Evolutionary conservation across 2,888 invertebrate genomes (phyloP).

Genomic region (Limenitis camilla): DNA sequence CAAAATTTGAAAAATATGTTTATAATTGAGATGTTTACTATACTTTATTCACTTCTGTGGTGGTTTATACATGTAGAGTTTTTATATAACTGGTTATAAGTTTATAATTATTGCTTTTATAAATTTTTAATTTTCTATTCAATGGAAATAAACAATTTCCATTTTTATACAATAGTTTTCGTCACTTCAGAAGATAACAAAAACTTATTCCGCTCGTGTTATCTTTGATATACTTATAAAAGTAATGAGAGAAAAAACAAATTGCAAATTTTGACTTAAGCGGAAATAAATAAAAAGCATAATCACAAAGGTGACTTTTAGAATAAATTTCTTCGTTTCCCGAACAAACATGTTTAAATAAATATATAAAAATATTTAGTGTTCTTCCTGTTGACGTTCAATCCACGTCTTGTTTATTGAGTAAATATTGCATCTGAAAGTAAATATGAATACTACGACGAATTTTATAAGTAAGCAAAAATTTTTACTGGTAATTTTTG

Average conservation of each 20-base stretch:
- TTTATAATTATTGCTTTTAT: too few relatives aligned
- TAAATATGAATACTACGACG: conserved; percentile 1
- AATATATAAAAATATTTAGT: conserved; percentile 22
- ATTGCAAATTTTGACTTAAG: conserved; percentile 4
- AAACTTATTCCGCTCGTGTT: not conserved
- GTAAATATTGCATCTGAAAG: not conserved
- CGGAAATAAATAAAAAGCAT: too few relatives aligned
- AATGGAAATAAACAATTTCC: too few relatives aligned
- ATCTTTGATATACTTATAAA: not conserved
- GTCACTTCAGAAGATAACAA: not conserved
- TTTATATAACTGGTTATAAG: too few relatives aligned
- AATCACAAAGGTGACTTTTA: too few relatives aligned
- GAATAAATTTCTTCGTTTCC: not conserved
- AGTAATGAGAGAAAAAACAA: conserved; percentile 1
- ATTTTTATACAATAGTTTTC: too few relatives aligned
- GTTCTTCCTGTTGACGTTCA: conserved; percentile 18
- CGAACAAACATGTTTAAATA: not conserved
- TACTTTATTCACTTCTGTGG: too few relatives aligned
- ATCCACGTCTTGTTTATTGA: conserved; percentile 5
- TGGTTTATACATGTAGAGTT: too few relatives aligned
- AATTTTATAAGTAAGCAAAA: not conserved
- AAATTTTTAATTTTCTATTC: too few relatives aligned
- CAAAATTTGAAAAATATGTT: too few relatives aligned
- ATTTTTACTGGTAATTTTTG: not conserved
- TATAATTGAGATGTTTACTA: too few relatives aligned